Percentiles rank a stretch among this genome's conserved stretches.
phyloP scores from a whole-genome alignment of 1,140 invertebrate species.

The Apis cerana region DNA sequence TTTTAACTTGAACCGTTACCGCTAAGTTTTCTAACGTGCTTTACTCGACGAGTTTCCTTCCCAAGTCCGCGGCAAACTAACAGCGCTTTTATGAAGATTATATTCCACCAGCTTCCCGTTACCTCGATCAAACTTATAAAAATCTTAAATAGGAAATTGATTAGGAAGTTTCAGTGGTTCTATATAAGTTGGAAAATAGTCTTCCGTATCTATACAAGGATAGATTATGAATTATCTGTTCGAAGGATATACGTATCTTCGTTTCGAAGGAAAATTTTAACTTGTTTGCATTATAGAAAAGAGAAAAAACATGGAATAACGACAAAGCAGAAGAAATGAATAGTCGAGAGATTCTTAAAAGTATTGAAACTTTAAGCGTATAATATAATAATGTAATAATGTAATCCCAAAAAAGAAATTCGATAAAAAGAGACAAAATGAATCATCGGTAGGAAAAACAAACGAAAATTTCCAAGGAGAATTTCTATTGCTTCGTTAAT shows the following conservation, averaged over 20 bases:
- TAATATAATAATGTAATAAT: neutral
- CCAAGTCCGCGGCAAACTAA: slow-evolving; percentile 6
- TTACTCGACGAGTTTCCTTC: neutral
- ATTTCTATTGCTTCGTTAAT: neutral
- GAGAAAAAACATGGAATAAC: too few relatives aligned
- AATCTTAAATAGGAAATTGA: slow-evolving; percentile 2
- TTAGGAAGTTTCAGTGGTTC: neutral
- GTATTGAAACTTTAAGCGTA: neutral
- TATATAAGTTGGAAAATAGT: neutral
- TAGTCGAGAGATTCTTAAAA: too few relatives aligned
- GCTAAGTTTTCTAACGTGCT: slow-evolving; percentile 17
- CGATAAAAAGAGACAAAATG: neutral
- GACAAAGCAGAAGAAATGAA: too few relatives aligned
- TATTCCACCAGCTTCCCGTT: neutral
- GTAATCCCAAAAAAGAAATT: neutral
- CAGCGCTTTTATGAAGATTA: slow-evolving; percentile 25
- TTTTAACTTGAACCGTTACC: neutral
- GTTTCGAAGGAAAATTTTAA: neutral
- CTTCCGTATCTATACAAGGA: too few relatives aligned
- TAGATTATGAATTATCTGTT: neutral
- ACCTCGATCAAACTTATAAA: neutral
- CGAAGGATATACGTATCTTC: neutral
- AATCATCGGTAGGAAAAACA: neutral
- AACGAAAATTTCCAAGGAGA: neutral
- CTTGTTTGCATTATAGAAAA: neutral